Conservation (phyloP, 2,888 invertebrate species). For the Lysandra bellargus region DNA sequence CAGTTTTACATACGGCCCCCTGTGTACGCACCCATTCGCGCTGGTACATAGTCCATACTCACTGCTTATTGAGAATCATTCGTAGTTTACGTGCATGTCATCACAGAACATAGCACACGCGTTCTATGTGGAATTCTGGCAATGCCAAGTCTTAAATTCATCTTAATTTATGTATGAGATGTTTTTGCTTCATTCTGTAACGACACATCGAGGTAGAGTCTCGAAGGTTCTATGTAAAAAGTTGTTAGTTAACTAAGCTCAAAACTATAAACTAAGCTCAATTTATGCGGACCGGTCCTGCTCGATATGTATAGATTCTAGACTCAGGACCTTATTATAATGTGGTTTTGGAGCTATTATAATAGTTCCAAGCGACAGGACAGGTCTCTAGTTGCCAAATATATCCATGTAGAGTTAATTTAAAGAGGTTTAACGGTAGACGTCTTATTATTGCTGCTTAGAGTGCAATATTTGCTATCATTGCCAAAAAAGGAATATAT, state of each 20-base stretch:
- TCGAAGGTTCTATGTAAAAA: not conserved
- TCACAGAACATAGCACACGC: slow-evolving; percentile 19
- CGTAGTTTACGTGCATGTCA: slow-evolving; percentile 25
- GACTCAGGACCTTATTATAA: not conserved
- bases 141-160: not conserved
- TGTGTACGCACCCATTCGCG: slow-evolving; percentile 46
- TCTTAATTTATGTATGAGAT: not conserved
- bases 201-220: not conserved
- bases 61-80: slow-evolving; percentile 14
- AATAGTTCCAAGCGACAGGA: not conserved
- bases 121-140: not conserved
- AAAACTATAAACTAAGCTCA: not conserved
- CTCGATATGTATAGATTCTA: not conserved
- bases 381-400: not conserved
- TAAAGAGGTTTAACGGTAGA: not conserved
- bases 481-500: not conserved
- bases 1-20: slow-evolving; percentile 70
- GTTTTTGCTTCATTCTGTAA: not conserved
- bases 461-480: not conserved
- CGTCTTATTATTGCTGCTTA: not conserved
- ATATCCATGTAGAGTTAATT: not conserved
- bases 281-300: not conserved
- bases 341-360: not conserved
- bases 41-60: slow-evolving; percentile 23
- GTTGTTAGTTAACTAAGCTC: slow-evolving; percentile 6